These are phyloP conservation scores for Chrosomus eos DNA, from an alignment of 2,797 vertebrate genomes.

Conservation along the genomic window DNA sequence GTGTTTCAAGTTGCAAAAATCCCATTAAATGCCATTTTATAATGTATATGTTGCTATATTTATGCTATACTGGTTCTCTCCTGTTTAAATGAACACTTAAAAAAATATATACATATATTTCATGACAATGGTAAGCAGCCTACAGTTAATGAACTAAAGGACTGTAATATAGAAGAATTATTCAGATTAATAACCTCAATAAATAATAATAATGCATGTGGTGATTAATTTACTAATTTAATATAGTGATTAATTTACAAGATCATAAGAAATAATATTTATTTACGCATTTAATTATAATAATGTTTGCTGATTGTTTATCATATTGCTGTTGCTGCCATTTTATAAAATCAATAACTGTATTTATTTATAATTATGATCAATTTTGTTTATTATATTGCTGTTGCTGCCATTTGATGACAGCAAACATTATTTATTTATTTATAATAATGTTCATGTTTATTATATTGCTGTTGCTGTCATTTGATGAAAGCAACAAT, in stretches of 20 bases:
- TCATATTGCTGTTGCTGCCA: not conserved
- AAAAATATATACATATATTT: not conserved
- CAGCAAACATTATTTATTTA: not conserved
- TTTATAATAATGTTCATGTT: not conserved
- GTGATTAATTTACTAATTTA: no score
- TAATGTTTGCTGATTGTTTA: not conserved
- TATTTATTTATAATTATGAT: no score
- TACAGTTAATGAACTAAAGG: not conserved
- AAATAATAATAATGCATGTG: not conserved
- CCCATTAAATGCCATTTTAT: not conserved
- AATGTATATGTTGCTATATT: no score
- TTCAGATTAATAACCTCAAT: not conserved
- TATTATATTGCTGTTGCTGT: no score
- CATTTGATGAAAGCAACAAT: no score
- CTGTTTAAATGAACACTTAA: no score
- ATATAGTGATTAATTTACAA: not conserved
- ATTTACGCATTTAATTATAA: not conserved
- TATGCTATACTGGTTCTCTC: no score
- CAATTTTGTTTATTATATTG: no score
- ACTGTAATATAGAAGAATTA: not conserved
- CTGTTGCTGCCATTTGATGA: no score
- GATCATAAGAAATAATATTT: not conserved
- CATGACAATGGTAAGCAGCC: not conserved
- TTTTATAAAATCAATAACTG: not conserved
- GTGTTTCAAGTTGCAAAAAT: not conserved